phyloP scores from a whole-genome alignment of 2,113 vertebrate species.

The Ramphastos sulfuratus region DNA sequence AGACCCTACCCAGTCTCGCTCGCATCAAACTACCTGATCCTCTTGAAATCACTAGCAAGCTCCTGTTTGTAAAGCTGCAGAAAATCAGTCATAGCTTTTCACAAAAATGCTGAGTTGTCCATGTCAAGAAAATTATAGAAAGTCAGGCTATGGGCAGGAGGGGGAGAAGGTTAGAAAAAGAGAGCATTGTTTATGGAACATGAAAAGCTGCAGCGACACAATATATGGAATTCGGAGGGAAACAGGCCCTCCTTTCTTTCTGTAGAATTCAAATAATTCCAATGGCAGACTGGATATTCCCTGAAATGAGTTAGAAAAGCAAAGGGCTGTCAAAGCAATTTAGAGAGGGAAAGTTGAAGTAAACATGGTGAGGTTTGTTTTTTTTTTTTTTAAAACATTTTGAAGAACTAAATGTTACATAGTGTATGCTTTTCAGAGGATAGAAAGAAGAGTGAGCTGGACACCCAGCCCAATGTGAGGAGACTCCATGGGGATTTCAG shows the following conservation, averaged over 20 bases:
- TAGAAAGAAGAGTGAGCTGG: background rate
- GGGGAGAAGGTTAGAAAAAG: slow-evolving; percentile 66
- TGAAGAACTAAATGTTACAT: slow-evolving; percentile 39
- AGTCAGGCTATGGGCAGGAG: slow-evolving; percentile 47
- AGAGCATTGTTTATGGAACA: slow-evolving; percentile 70
- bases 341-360: slow-evolving; percentile 61
- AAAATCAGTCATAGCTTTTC: slow-evolving; percentile 65
- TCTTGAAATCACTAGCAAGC: slow-evolving; percentile 25
- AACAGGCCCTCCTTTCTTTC: slow-evolving; percentile 70
- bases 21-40: slow-evolving; percentile 35
- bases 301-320: slow-evolving; percentile 64
- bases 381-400: slow-evolving; percentile 29
- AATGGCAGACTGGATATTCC: slow-evolving; percentile 68
- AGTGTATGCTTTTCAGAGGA: background rate
- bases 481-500: background rate
- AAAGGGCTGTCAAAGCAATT: slow-evolving; percentile 72
- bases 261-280: slow-evolving; percentile 66
- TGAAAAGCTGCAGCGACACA: slow-evolving; percentile 71
- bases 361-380: slow-evolving; percentile 52
- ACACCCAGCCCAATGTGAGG: background rate
- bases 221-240: slow-evolving; percentile 68
- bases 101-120: slow-evolving; percentile 66
- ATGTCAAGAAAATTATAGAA: slow-evolving; percentile 69
- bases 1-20: background rate
- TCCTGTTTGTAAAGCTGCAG: slow-evolving; percentile 60